phyloP scores from a whole-genome alignment of 2,797 vertebrate genomes.

The Pseudocheirus occidentalis region DNA sequence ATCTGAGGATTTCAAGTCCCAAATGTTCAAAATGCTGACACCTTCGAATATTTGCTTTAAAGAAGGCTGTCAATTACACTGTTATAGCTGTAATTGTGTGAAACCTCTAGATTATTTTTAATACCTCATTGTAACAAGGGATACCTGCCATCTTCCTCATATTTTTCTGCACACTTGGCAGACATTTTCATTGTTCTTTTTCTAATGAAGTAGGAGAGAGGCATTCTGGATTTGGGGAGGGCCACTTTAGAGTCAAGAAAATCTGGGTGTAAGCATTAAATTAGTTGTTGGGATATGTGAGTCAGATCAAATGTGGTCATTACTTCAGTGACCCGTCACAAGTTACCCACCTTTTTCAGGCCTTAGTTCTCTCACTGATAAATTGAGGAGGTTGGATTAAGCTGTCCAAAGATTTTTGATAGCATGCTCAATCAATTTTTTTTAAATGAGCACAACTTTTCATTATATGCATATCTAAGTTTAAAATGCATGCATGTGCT shows the following conservation, averaged over 20 bases:
- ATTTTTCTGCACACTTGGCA: neutral
- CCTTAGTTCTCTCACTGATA: neutral
- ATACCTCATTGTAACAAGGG: neutral
- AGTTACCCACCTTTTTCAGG: neutral
- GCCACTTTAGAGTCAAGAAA: neutral
- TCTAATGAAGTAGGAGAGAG: neutral
- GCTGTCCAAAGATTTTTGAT: neutral
- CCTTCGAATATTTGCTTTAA: neutral
- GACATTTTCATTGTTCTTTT: neutral
- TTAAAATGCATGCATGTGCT: neutral
- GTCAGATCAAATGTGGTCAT: neutral
- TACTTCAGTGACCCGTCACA: neutral
- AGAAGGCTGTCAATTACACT: neutral
- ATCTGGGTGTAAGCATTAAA: neutral
- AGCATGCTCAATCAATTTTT: neutral
- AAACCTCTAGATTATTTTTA: neutral
- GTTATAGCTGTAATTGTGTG: conserved; percentile 12
- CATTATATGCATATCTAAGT: neutral
- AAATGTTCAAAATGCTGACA: neutral
- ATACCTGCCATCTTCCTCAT: neutral
- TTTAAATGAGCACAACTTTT: neutral
- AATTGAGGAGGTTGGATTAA: neutral
- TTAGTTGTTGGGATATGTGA: neutral
- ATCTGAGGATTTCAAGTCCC: neutral
- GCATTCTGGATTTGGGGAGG: neutral